Conservation (phyloP, 2,888 invertebrate genomes). For the Xanthia togata region DNA sequence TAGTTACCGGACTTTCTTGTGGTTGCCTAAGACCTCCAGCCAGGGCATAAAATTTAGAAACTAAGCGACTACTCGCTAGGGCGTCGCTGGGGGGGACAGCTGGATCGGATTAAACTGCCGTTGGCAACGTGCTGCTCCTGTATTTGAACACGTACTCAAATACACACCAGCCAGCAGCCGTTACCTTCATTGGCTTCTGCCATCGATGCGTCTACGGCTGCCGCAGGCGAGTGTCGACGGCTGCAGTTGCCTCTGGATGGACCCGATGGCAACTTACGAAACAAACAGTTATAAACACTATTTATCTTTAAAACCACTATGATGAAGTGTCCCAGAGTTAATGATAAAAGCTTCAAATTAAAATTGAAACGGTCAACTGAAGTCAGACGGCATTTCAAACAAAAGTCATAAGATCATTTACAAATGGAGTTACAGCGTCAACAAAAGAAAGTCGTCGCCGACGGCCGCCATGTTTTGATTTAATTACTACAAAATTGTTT, state of each 20-base stretch:
- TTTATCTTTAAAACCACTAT: background rate
- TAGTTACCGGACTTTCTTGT: no score
- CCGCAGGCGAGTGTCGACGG: background rate
- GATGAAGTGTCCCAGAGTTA: background rate
- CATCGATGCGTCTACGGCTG: background rate
- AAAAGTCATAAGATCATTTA: constrained; percentile 51
- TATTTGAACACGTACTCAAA: no score
- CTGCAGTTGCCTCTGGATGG: background rate
- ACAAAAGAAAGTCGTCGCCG: constrained; percentile 47
- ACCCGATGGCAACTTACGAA: background rate
- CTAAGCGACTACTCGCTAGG: no score
- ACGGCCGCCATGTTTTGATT: constrained; percentile 67
- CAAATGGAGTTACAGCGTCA: constrained; percentile 42
- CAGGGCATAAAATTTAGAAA: no score
- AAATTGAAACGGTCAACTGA: constrained; percentile 13
- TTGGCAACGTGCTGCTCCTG: no score
- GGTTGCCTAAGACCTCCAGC: no score
- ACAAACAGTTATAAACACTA: background rate
- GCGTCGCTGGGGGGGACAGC: no score
- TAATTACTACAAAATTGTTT: constrained; percentile 73
- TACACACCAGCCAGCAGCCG: no score
- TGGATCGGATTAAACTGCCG: no score
- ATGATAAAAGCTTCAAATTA: constrained; percentile 31
- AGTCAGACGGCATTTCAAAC: constrained; percentile 34
- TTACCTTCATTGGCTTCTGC: no score